Evolutionary conservation across 2,888 invertebrate species (phyloP), one percentile per base, ranked within the genome.

Genomic region (Ceramica pisi): DNA sequence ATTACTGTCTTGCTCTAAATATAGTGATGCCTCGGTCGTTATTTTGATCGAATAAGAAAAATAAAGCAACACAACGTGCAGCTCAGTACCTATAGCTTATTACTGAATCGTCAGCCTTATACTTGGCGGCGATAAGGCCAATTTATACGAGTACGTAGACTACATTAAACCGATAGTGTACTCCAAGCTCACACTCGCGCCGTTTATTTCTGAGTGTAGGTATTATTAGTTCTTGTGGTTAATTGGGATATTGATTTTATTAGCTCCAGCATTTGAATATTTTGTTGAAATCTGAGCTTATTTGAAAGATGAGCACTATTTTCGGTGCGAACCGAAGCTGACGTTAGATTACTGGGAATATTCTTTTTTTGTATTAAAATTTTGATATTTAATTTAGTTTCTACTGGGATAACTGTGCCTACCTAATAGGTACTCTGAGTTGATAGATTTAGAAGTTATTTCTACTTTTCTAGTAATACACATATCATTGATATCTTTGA

Each of bases 71-170:
- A 3, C 10, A 21, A 26, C 74, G 73, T 21, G 7, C 2, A 64
- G 57, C 56, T 41, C 19, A 44, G 16, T 67, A n/a, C n/a, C n/a
- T n/a, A 21, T 31, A 41, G 55, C 50, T 26, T 51, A 12, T 44
- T 21, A 26, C 26, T 66, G 48, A 57, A 21, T 4, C 74, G 14
- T 26, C 35, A 57, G 7, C 87, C 82, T 90, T 88, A 89, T 83
- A 86, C 78, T 81, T 80, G 77, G 78, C 71, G 61, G 84, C 83
- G 92, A 92, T 92, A 92, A 91, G 86, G 83, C 76, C 86, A 87
- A 91, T 90, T 89, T 90, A 90, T 88, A 87, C 81, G 80, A 75
- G 75, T 81, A 75, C 71, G 67, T 74, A 70, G 76, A 80, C 72
- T 74, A 85, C 82, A 85, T 88, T 85, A 82, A 83, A 66, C 76